Base-by-base conservation (phyloP, 2,797 vertebrate species). In the Cirrhinus mrigala region DNA sequence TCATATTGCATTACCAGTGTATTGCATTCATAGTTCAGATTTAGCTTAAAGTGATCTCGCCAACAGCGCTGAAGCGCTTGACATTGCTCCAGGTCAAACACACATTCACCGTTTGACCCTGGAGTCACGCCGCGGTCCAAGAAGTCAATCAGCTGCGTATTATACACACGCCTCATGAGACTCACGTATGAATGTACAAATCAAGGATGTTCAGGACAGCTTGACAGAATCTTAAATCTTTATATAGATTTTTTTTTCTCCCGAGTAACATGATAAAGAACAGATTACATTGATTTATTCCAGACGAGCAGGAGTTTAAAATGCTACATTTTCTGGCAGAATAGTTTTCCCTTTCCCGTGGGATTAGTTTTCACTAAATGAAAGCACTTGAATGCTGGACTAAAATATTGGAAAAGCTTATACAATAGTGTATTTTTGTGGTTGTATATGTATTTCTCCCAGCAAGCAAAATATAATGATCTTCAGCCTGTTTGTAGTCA, bases 401-500 rank as follows among this genome's bases (percentile, higher is more conserved):
- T 70, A 20, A 71, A 33, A 86, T 46, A 74, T 69, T 83, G 37
- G 24, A 80, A 83, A 24, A 29, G 48, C 85, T 83, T 79, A 73
- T 33, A 83, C 68, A 81, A 79, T 83, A 62, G 40, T 81, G 69
- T 77, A 76, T 86, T 83, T 75, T 54, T 15, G 56, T 64, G 79
- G 58, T 78, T 54, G 85, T 71, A 79, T 74, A 87, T 58, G 70
- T 84, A 60, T 77, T 56, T 76, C 62, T 86, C 83, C 82, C 74
- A 70, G 79, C 58, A 77, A 76, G 56, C 29, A 69, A 74, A 85
- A 69, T 24, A 22, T 22, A 37, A 73, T 44, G 75, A 77, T 82
- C 79, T 78, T 75, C 52, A 48, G 22, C 16, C 80, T 71, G 69
- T 50, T 66, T 83, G 70, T 76, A 78, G 20, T 8, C 37, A 83